These are phyloP conservation scores for Chaetodon auriga DNA, from an alignment of 2,113 vertebrate species.

Conservation along the genomic window DNA sequence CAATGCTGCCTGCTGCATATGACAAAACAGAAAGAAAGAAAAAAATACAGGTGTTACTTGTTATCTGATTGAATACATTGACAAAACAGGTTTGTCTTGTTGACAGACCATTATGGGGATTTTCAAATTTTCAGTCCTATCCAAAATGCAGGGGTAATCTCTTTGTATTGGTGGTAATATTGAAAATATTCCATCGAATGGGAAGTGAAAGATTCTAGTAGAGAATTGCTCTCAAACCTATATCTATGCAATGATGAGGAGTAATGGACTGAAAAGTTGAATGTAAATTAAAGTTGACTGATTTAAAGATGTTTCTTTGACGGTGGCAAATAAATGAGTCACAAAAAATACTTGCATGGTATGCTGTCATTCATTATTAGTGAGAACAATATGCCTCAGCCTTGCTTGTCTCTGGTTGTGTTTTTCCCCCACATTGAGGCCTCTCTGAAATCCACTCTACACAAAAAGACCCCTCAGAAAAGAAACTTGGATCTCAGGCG, in stretches of 20 bases:
- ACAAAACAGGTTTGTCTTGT: background rate
- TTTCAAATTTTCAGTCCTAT: background rate
- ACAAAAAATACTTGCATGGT: slow-evolving; percentile 61
- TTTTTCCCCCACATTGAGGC: slow-evolving; percentile 55
- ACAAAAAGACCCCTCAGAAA: slow-evolving; percentile 80
- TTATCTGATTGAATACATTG: slow-evolving; percentile 5
- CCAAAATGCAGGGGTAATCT: background rate
- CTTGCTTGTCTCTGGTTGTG: slow-evolving; percentile 70
- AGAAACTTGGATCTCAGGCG: slow-evolving; percentile 81
- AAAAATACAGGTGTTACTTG: slow-evolving; percentile 49
- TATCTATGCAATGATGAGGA: background rate
- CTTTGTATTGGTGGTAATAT: background rate
- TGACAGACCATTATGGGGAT: background rate
- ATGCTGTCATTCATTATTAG: slow-evolving; percentile 75
- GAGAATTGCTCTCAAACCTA: background rate
- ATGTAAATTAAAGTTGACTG: slow-evolving; percentile 34
- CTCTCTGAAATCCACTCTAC: slow-evolving; percentile 78
- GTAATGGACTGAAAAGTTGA: slow-evolving; percentile 16
- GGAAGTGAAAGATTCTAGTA: rapidly evolving
- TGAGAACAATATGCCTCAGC: slow-evolving; percentile 70
- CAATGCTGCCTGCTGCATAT: slow-evolving; percentile 40
- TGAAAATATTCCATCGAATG: background rate
- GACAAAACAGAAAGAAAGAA: slow-evolving; percentile 17
- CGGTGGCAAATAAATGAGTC: slow-evolving; percentile 31
- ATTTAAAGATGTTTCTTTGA: slow-evolving; percentile 63